A percentile compares a stretch with the other conserved stretches of the same genome.
Conservation (phyloP, 2,797 vertebrate species). For the Tarsius wallacei region DNA sequence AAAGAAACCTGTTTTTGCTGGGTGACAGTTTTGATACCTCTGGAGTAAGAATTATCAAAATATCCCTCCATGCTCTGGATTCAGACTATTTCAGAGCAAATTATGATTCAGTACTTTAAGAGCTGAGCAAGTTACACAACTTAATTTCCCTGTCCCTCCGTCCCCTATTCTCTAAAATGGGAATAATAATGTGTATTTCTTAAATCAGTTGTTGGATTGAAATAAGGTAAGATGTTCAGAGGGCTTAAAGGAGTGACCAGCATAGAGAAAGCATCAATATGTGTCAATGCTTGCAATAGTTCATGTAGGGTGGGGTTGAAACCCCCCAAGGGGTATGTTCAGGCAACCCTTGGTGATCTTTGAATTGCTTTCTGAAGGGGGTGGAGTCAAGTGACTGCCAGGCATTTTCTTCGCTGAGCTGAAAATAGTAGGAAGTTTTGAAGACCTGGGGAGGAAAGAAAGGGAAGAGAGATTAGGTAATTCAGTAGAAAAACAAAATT, state of each 20-base stretch:
- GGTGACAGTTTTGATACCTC: background rate
- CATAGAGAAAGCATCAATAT: background rate
- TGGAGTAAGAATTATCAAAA: background rate
- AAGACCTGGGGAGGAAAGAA: background rate
- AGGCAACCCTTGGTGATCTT: background rate
- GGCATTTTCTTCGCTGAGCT: background rate
- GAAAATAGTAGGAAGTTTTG: background rate
- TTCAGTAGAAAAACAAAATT: slow-evolving; percentile 3
- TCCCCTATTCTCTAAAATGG: background rate
- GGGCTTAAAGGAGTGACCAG: background rate
- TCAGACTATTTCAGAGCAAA: background rate
- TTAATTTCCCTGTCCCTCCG: background rate
- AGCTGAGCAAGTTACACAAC: background rate
- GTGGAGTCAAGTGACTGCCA: background rate
- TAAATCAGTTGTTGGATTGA: background rate
- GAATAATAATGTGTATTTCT: too few species aligned
- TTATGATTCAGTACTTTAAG: background rate
- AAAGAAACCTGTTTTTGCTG: background rate
- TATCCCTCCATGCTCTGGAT: background rate
- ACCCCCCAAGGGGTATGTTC: background rate
- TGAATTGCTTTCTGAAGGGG: background rate
- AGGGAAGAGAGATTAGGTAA: background rate
- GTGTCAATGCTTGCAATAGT: background rate
- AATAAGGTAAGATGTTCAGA: background rate
- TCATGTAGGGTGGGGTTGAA: background rate